phyloP scores from a whole-genome alignment of 2,888 invertebrate genomes.

The Aphodius granarius region DNA sequence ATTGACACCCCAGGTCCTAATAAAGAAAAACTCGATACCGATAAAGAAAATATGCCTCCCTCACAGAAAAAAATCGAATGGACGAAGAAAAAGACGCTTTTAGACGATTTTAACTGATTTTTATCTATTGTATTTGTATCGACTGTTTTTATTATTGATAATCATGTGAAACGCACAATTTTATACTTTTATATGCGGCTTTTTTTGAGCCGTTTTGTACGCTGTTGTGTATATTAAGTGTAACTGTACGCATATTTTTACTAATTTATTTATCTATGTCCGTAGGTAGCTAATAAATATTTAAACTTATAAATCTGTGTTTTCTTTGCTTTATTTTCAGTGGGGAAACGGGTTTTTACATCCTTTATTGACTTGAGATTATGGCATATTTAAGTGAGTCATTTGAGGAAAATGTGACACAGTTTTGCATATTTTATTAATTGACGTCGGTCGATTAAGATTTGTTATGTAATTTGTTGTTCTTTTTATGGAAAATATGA shows the following conservation, averaged over 20 bases:
- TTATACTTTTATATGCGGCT: slow-evolving; percentile 6
- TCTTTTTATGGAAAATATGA: background rate
- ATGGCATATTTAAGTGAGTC: background rate
- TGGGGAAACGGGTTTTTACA: background rate
- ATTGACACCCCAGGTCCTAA: slow-evolving; percentile 65
- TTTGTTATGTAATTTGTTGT: background rate
- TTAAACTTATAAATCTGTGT: background rate
- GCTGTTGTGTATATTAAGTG: background rate
- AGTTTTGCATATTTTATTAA: background rate
- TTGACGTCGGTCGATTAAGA: background rate
- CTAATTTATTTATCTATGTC: slow-evolving; percentile 6
- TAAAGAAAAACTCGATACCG: slow-evolving; percentile 8
- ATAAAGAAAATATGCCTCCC: slow-evolving; percentile 29
- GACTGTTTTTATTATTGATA: background rate
- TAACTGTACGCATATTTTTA: background rate
- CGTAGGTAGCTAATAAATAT: slow-evolving; percentile 2
- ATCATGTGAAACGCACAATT: background rate
- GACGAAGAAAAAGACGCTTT: slow-evolving; percentile 30
- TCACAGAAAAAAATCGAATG: slow-evolving; percentile 19
- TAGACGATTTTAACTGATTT: slow-evolving; percentile 29
- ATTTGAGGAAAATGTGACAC: background rate
- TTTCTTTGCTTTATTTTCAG: background rate
- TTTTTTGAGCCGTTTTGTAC: background rate
- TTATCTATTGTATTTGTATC: background rate
- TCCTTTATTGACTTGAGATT: background rate